Evolutionary conservation across 2,113 vertebrate genomes (phyloP).

Genomic region (Poecile atricapillus): DNA sequence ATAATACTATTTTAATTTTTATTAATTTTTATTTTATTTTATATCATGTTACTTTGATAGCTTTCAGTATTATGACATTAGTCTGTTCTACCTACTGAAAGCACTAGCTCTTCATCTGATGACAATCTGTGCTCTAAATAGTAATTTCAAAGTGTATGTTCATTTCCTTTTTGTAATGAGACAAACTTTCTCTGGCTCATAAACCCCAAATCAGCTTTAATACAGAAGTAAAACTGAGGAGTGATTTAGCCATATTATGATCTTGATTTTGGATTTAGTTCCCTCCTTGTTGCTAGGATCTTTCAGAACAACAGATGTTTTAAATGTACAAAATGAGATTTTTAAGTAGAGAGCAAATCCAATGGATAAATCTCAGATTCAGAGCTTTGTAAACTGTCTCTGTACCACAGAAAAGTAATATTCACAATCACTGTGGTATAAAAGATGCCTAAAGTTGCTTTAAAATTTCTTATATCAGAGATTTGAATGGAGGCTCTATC

Average conservation of each 20-base stretch:
- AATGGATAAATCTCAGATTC: neutral
- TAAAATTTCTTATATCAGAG: neutral
- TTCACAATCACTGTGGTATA: neutral
- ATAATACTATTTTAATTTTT: neutral
- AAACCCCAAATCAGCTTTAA: conserved; percentile 63
- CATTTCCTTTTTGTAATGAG: conserved; percentile 60
- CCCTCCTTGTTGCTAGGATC: neutral
- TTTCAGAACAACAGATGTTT: conserved; percentile 24
- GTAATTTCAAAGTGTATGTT: conserved; percentile 27
- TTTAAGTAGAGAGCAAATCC: neutral
- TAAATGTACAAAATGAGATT: neutral
- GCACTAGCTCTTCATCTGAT: neutral
- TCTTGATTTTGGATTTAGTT: neutral
- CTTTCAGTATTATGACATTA: neutral
- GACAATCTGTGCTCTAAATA: conserved; percentile 41
- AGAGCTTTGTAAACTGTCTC: neutral
- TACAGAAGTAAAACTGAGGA: conserved; percentile 9
- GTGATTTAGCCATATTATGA: conserved; percentile 9
- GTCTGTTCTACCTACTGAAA: neutral
- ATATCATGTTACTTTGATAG: neutral
- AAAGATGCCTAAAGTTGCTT: neutral
- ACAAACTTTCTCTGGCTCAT: conserved; percentile 64
- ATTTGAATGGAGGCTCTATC: neutral
- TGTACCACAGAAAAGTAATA: neutral
- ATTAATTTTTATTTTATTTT: neutral